Conservation (phyloP, 2,797 vertebrate species). For the Bovichtus diacanthus region DNA sequence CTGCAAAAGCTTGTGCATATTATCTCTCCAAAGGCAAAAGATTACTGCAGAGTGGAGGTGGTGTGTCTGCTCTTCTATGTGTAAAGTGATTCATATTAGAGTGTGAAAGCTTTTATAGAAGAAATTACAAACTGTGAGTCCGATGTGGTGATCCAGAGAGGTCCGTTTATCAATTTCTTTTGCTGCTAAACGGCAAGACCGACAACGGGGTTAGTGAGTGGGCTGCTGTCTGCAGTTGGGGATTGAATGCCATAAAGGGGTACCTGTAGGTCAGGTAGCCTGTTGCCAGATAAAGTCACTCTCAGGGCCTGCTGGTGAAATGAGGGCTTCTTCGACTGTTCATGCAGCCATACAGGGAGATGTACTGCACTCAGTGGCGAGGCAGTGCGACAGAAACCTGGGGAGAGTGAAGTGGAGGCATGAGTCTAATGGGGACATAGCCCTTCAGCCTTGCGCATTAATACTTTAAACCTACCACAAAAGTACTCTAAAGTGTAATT, state of each 20-base stretch:
- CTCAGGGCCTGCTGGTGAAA: slow-evolving; percentile 62
- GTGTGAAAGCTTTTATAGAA: slow-evolving; percentile 53
- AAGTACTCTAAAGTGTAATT: slow-evolving; percentile 18
- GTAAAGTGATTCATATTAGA: slow-evolving; percentile 51
- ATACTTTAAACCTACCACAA: slow-evolving; percentile 24
- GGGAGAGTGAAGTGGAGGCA: slow-evolving; percentile 23
- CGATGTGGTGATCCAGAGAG: slow-evolving; percentile 20
- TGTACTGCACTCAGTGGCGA: slow-evolving; percentile 60
- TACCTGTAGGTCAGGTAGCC: slow-evolving; percentile 77
- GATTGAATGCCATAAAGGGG: slow-evolving; percentile 65
- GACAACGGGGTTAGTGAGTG: slow-evolving; percentile 49
- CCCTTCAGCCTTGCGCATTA: slow-evolving; percentile 25
- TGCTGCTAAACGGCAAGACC: slow-evolving; percentile 32
- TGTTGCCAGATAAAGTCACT: slow-evolving; percentile 80
- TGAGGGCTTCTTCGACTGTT: slow-evolving; percentile 52
- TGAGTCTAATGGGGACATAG: slow-evolving; percentile 35
- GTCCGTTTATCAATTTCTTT: slow-evolving; percentile 44
- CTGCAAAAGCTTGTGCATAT: slow-evolving; percentile 61
- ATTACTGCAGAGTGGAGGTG: slow-evolving; percentile 61
- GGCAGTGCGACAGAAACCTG: slow-evolving; percentile 39
- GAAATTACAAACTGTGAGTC: slow-evolving; percentile 40
- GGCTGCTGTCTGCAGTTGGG: slow-evolving; percentile 49
- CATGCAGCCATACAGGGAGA: slow-evolving; percentile 56
- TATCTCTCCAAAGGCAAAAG: slow-evolving; percentile 65
- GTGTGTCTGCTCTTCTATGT: slow-evolving; percentile 35